phyloP scores from a whole-genome alignment of 2,113 vertebrate species.

The Ictalurus furcatus region DNA sequence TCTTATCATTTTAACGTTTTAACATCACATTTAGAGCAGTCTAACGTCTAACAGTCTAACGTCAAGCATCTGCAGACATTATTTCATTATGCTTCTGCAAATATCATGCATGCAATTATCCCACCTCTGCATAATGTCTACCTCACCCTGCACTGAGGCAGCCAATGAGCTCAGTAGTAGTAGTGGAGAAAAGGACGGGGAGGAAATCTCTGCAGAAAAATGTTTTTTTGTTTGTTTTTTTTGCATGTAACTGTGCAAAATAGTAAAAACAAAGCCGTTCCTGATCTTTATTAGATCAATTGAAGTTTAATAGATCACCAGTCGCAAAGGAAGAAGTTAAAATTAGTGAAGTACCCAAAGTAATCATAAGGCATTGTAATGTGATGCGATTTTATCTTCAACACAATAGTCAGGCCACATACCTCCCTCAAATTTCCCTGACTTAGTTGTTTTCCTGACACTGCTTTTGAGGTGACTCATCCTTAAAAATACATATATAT shows the following conservation, averaged over 20 bases:
- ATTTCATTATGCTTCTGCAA: background rate
- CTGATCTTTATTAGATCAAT: background rate
- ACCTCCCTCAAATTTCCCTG: background rate
- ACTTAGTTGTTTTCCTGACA: background rate
- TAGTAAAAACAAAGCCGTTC: background rate
- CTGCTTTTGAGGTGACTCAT: background rate
- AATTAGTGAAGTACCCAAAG: background rate
- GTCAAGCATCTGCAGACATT: background rate
- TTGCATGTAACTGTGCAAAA: background rate
- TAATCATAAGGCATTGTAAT: background rate
- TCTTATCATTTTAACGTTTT: background rate
- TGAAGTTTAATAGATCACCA: background rate
- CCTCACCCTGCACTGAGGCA: background rate
- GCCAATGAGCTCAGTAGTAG: background rate
- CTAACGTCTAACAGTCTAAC: too few species aligned
- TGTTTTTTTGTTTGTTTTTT: background rate
- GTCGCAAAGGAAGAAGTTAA: too few species aligned
- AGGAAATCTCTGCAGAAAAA: background rate
- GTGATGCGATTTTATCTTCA: background rate
- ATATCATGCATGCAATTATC: background rate
- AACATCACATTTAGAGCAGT: background rate
- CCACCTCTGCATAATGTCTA: background rate
- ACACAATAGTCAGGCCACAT: background rate
- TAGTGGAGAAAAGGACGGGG: background rate
- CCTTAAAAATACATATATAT: background rate